These are phyloP conservation scores for Phalangium opilio DNA, from an alignment of 2,888 invertebrate genomes.

Conservation along the genomic window DNA sequence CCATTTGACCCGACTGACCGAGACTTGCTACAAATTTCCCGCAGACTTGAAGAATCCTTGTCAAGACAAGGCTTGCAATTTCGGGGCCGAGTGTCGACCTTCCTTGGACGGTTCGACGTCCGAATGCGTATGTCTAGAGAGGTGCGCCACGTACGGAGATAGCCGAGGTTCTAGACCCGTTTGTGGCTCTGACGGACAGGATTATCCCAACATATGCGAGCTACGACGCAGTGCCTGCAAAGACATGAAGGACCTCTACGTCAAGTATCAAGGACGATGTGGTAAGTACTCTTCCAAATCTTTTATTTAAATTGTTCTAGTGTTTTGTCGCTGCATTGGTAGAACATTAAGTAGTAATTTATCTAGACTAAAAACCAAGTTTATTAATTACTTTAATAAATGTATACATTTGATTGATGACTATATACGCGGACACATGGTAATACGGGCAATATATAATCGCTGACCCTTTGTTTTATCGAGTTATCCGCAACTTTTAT, in stretches of 20 bases:
- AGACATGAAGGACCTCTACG: slow-evolving; percentile 30
- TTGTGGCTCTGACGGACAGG: slow-evolving; percentile 45
- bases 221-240: slow-evolving; percentile 31
- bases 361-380: too few relatives aligned
- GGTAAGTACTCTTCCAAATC: slow-evolving; percentile 35
- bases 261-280: slow-evolving; percentile 36
- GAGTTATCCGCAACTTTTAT: too few relatives aligned
- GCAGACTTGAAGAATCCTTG: slow-evolving; percentile 57
- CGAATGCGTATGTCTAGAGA: slow-evolving; percentile 59
- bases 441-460: too few relatives aligned
- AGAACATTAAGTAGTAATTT: too few relatives aligned
- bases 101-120: slow-evolving; percentile 50
- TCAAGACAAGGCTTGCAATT: slow-evolving; percentile 47
- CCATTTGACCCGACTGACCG: background rate
- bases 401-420: too few relatives aligned
- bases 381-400: too few relatives aligned
- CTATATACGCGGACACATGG: too few relatives aligned
- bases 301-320: background rate
- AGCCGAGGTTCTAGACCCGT: slow-evolving; percentile 60
- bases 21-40: background rate
- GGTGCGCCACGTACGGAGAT: slow-evolving; percentile 68
- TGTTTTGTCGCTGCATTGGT: background rate
- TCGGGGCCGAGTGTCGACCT: slow-evolving; percentile 49
- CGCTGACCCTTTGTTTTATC: too few relatives aligned
- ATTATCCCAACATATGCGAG: slow-evolving; percentile 34